Conservation (phyloP, 2,113 vertebrate genomes). For the Oncorhynchus clarkii region DNA sequence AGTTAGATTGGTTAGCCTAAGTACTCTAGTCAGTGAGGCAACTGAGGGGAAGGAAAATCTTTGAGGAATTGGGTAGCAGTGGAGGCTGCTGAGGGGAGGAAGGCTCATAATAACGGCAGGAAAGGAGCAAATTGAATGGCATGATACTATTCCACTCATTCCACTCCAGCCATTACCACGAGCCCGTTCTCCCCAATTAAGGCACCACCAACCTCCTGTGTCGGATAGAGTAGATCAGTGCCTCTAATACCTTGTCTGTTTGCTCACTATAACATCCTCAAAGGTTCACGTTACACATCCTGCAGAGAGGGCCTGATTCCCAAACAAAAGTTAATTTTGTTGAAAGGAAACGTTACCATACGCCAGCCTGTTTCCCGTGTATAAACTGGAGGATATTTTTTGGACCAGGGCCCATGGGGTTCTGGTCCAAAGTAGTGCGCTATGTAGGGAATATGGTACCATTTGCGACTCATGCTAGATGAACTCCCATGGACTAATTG, state of each 20-base stretch:
- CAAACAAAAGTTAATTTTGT: slow-evolving; percentile 13
- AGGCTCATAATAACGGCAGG: too few relatives aligned
- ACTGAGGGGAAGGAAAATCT: slow-evolving; percentile 54
- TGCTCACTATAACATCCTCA: slow-evolving; percentile 6
- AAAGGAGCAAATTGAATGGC: too few relatives aligned
- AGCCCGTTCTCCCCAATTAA: too few relatives aligned
- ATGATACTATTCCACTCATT: too few relatives aligned
- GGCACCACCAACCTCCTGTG: slow-evolving; percentile 47
- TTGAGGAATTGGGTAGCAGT: slow-evolving; percentile 56
- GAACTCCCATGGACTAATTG: slow-evolving; percentile 7
- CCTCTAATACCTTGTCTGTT: not conserved
- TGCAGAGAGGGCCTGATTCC: not conserved
- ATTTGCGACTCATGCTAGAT: not conserved
- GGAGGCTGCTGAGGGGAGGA: too few relatives aligned
- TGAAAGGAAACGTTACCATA: slow-evolving; percentile 9
- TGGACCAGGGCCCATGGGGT: too few relatives aligned
- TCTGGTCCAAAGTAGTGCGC: too few relatives aligned
- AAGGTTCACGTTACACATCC: slow-evolving; percentile 11
- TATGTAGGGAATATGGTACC: too few relatives aligned
- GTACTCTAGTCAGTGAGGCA: slow-evolving; percentile 13
- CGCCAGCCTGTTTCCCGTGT: not conserved
- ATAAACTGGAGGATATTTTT: not conserved
- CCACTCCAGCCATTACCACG: too few relatives aligned
- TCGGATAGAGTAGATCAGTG: slow-evolving; percentile 49
- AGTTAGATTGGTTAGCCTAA: slow-evolving; percentile 40